Conservation (phyloP, 2,888 invertebrate genomes). For the Tetheella fluctuosa region DNA sequence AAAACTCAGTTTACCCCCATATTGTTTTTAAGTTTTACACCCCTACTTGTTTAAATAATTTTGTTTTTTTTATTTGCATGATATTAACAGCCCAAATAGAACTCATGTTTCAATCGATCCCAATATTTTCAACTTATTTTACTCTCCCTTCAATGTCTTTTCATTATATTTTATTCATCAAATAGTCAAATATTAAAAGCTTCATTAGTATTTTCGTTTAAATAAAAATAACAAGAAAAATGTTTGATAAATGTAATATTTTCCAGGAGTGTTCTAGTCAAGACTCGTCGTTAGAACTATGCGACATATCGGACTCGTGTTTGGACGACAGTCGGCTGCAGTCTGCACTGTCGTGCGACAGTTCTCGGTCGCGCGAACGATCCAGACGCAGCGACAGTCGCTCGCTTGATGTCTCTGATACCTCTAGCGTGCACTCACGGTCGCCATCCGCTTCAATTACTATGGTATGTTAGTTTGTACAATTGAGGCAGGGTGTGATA, state of each 20-base stretch:
- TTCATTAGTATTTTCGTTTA: conserved; percentile 23
- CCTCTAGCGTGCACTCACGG: conserved; percentile 74
- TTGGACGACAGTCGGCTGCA: conserved; percentile 75
- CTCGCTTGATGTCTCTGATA: conserved; percentile 76
- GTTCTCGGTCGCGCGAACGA: conserved; percentile 70
- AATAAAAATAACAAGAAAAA: not conserved
- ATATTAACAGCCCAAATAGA: not conserved
- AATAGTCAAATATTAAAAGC: conserved; percentile 10
- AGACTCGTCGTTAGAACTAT: conserved; percentile 79
- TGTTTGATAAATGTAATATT: conserved; percentile 12
- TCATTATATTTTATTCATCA: conserved; percentile 6
- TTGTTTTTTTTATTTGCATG: not conserved
- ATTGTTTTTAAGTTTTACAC: not conserved
- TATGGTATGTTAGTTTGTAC: conserved; percentile 56
- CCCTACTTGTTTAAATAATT: not conserved
- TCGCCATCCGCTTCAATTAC: conserved; percentile 78
- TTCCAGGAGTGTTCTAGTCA: conserved; percentile 83
- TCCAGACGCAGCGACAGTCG: conserved; percentile 78
- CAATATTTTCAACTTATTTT: not conserved
- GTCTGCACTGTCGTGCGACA: conserved; percentile 77
- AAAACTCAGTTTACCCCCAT: not conserved
- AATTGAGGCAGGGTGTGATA: not conserved
- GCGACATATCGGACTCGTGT: conserved; percentile 70
- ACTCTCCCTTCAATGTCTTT: not conserved
- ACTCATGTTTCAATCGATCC: not conserved